A percentile compares a stretch with the other conserved stretches of the same genome.
Conservation (phyloP, 2,888 invertebrate genomes). For the Lucinisca nassula region DNA sequence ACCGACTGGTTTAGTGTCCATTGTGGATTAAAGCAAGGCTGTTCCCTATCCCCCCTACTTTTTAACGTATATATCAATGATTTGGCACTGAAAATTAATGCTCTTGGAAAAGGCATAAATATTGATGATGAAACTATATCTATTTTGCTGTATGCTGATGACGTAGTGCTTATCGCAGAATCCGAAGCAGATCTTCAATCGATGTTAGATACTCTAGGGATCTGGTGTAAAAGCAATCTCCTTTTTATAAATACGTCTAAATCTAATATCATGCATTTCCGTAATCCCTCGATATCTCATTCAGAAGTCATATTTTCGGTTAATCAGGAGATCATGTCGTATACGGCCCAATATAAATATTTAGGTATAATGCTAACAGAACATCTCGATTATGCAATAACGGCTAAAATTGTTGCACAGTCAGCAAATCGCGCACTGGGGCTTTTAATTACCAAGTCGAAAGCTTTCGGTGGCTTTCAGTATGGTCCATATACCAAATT, state of each 20-base stretch:
- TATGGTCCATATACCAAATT: no score
- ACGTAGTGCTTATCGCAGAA: background rate
- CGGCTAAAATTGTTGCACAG: background rate
- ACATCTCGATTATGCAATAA: constrained; percentile 11
- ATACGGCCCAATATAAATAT: background rate
- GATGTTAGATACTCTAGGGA: background rate
- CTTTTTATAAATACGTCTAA: background rate
- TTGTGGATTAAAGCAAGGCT: background rate
- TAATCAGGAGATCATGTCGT: background rate
- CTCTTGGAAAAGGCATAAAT: no score
- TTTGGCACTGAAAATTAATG: background rate
- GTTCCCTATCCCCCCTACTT: background rate
- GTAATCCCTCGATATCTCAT: background rate
- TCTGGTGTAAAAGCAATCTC: background rate
- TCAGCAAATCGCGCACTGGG: constrained; percentile 16
- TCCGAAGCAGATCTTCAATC: background rate
- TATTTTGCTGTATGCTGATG: background rate
- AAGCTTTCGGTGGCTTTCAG: no score
- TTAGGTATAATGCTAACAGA: background rate
- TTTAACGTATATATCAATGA: background rate
- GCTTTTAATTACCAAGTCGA: background rate
- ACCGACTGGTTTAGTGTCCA: background rate
- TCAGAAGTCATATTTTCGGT: background rate
- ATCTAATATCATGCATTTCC: background rate
- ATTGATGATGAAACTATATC: background rate